A percentile compares a stretch with the other conserved stretches of the same genome.
Evolutionary conservation across 2,797 vertebrate genomes (phyloP).

Genomic region (Euphonia xanthogaster): DNA sequence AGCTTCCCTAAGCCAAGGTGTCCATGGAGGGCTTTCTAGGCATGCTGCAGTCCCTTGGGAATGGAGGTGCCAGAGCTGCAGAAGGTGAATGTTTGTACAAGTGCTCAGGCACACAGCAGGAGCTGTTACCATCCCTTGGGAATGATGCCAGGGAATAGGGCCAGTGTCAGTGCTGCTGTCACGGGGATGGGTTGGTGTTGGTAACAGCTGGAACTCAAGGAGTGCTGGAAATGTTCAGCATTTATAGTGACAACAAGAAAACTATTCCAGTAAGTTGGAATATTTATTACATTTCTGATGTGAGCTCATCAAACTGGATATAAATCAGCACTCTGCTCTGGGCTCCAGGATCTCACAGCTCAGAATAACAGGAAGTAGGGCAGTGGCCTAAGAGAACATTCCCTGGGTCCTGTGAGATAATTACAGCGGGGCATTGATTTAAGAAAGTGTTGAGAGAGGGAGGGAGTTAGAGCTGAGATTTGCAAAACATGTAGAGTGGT

Average conservation of each 20-base stretch:
- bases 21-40: not conserved
- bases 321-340: not conserved
- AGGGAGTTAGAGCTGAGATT: not conserved
- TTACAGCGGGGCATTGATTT: not conserved
- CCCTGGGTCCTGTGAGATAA: not conserved
- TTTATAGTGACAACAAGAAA: not conserved
- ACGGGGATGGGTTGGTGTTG: not conserved
- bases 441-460: not conserved
- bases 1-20: not conserved
- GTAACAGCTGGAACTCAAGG: not conserved
- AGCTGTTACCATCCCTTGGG: not conserved
- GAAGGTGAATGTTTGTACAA: not conserved
- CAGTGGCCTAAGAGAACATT: not conserved
- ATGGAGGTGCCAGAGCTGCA: not conserved
- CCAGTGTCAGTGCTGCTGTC: not conserved
- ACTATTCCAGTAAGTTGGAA: rapidly evolving
- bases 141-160: not conserved
- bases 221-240: not conserved
- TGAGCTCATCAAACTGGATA: not conserved
- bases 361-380: not conserved
- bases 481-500: not conserved
- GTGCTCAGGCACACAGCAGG: not conserved
- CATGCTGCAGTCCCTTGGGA: not conserved
- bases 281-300: not conserved
- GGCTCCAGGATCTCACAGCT: not conserved